A percentile compares a stretch with the other conserved stretches of the same genome.
Evolutionary conservation across 2,797 vertebrate genomes (phyloP).

Genomic region (Mycteria americana): DNA sequence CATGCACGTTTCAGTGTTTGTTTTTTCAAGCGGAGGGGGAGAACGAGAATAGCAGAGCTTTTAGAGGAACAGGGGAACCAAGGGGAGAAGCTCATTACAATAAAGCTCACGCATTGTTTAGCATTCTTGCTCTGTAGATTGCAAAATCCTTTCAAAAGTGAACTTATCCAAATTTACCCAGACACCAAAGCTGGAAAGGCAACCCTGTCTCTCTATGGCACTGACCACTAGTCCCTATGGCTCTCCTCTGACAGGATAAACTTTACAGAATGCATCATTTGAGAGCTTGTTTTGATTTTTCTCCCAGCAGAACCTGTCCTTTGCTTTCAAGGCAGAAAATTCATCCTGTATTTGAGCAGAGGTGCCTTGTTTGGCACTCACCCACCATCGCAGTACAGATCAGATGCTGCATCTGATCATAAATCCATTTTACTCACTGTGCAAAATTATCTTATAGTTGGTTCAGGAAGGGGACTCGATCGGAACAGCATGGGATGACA

Average conservation of each 20-base stretch:
- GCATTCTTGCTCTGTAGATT: neutral
- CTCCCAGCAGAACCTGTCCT: neutral
- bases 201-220: neutral
- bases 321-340: neutral
- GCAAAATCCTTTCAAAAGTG: neutral
- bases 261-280: neutral
- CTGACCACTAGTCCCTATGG: neutral
- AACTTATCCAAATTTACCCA: neutral
- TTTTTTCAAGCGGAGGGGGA: neutral
- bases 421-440: neutral
- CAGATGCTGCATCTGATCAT: neutral
- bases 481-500: neutral
- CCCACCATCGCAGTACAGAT: rapidly evolving
- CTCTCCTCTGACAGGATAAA: neutral
- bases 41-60: neutral
- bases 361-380: neutral
- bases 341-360: neutral
- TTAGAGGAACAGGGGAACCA: neutral
- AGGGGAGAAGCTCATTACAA: neutral
- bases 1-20: neutral
- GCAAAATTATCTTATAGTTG: neutral
- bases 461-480: neutral
- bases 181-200: neutral
- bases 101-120: neutral
- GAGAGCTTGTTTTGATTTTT: neutral